phyloP scores from a whole-genome alignment of 1,140 invertebrate genomes.

The Prorops nasuta region DNA sequence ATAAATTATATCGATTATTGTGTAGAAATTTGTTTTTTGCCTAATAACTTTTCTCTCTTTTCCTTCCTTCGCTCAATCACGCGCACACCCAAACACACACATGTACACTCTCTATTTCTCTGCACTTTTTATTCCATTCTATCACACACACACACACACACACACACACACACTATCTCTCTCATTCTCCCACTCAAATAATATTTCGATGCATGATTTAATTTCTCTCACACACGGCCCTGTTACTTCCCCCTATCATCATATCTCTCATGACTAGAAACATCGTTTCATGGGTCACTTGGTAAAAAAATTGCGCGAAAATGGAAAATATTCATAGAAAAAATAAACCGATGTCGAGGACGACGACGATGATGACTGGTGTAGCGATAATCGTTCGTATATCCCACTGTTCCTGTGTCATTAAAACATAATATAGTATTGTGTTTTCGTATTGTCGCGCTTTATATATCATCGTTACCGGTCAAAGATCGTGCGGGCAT shows the following conservation, averaged over 20 bases:
- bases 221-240: conserved; percentile 13
- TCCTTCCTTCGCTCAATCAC: background rate
- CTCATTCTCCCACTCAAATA: conserved; percentile 8
- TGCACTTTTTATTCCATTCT: background rate
- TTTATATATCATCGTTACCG: too few species aligned
- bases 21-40: conserved; percentile 25
- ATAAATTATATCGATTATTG: conserved; percentile 42
- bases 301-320: conserved; percentile 53
- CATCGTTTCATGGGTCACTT: conserved; percentile 45
- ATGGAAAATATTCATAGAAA: conserved; percentile 44
- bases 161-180: background rate
- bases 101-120: conserved; percentile 11
- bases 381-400: too few species aligned
- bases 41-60: conserved; percentile 5
- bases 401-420: too few species aligned
- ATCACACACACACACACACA: conserved; percentile 4
- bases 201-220: conserved; percentile 29
- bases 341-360: conserved; percentile 36
- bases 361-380: too few species aligned
- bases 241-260: conserved; percentile 33
- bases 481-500: too few species aligned
- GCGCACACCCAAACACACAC: conserved; percentile 5
- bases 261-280: conserved; percentile 53
- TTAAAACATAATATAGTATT: too few species aligned
- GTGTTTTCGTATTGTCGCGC: background rate